Conservation (phyloP, 2,113 vertebrate genomes). For the Ceyx melanurus region DNA sequence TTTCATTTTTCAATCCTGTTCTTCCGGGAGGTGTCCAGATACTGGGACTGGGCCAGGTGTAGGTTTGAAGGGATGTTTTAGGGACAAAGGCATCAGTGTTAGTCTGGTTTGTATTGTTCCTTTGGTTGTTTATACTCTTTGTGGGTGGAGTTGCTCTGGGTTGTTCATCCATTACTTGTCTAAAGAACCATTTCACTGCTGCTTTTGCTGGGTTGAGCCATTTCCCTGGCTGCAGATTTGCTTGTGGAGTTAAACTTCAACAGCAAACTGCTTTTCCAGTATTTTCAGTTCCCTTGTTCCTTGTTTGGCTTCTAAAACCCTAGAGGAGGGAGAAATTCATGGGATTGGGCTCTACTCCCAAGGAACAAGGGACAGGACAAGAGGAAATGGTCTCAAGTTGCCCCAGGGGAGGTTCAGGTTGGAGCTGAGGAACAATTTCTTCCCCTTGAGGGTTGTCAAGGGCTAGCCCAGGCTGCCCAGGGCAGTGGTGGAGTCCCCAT, state of each 20-base stretch:
- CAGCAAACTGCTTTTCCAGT: background rate
- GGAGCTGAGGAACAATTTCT: background rate
- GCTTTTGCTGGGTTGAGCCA: background rate
- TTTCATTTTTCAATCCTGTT: background rate
- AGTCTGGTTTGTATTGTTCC: background rate
- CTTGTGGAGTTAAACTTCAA: background rate
- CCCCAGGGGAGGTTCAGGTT: background rate
- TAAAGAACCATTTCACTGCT: background rate
- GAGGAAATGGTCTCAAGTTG: background rate
- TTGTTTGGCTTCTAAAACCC: background rate
- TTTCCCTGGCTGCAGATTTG: background rate
- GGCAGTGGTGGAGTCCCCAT: background rate
- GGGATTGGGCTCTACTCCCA: background rate
- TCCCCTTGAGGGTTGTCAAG: background rate
- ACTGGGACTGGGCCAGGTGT: background rate
- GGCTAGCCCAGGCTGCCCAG: background rate
- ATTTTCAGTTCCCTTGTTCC: background rate
- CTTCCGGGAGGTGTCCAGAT: background rate
- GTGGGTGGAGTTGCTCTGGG: background rate
- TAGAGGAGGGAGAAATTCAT: background rate
- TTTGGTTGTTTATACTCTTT: background rate
- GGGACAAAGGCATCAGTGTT: background rate
- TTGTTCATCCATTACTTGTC: background rate
- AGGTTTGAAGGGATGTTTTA: background rate
- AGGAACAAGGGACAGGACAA: background rate